These are phyloP conservation scores for Leptopilina syphax DNA, from an alignment of 2,888 invertebrate species.

Conservation along the genomic window DNA sequence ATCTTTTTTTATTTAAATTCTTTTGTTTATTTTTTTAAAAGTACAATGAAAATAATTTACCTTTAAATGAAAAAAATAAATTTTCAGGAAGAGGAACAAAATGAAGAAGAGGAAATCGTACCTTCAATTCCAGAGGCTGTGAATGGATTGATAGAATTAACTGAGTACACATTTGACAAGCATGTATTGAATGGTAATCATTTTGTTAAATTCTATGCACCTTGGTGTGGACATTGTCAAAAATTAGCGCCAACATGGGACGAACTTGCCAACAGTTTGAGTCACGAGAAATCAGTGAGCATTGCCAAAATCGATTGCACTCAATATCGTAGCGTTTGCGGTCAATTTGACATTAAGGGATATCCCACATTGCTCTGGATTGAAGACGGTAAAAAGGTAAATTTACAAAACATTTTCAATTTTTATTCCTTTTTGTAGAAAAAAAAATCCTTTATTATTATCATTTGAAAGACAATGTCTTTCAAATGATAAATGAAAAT, in stretches of 20 bases:
- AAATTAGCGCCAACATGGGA: constrained; percentile 92
- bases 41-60: no score
- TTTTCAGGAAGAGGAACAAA: constrained; percentile 48
- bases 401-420: background rate
- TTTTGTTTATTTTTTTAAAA: no score
- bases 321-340: constrained; percentile 85
- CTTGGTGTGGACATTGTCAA: constrained; percentile 95
- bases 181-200: constrained; percentile 86
- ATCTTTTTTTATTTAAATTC: no score
- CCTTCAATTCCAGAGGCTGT: constrained; percentile 78
- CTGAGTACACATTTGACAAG: constrained; percentile 86
- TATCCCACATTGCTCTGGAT: constrained; percentile 94
- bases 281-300: constrained; percentile 82
- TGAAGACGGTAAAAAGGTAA: constrained; percentile 89
- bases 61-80: no score
- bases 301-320: constrained; percentile 93
- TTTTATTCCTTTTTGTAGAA: no score
- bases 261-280: constrained; percentile 84
- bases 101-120: constrained; percentile 59
- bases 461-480: no score
- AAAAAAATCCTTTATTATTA: no score
- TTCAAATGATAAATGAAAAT: no score
- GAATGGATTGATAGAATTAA: constrained; percentile 84
- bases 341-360: constrained; percentile 88
- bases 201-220: constrained; percentile 94